These are phyloP conservation scores for Patella ulyssiponensis DNA, from an alignment of 2,888 invertebrate genomes.

Conservation along the genomic window DNA sequence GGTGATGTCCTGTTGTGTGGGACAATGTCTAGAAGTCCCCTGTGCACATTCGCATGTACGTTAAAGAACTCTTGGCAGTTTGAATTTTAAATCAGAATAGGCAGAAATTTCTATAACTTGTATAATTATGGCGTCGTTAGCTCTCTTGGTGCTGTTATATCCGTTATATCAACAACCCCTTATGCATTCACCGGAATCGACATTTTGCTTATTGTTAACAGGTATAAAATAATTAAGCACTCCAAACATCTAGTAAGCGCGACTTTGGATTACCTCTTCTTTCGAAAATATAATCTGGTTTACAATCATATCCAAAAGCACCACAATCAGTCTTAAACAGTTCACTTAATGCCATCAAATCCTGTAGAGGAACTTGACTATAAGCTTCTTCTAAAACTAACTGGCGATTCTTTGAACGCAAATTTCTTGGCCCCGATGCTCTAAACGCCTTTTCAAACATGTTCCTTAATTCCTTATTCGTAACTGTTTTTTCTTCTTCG, in stretches of 20 bases:
- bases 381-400: background rate
- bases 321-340: background rate
- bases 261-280: background rate
- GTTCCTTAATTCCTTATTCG: background rate
- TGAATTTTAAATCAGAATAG: no score
- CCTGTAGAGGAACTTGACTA: background rate
- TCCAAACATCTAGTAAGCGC: background rate
- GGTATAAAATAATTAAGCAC: background rate
- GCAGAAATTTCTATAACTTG: no score
- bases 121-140: no score
- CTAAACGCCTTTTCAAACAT: background rate
- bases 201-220: no score
- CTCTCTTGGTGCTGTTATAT: no score
- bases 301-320: background rate
- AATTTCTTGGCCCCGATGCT: background rate
- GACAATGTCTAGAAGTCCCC: no score
- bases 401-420: background rate
- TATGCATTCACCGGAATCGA: no score
- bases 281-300: background rate
- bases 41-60: no score
- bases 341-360: background rate
- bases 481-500: background rate
- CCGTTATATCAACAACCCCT: no score
- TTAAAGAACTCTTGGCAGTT: no score
- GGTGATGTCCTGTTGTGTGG: no score